Conservation (phyloP, 2,888 invertebrate species). For the Dynastes tityus region DNA sequence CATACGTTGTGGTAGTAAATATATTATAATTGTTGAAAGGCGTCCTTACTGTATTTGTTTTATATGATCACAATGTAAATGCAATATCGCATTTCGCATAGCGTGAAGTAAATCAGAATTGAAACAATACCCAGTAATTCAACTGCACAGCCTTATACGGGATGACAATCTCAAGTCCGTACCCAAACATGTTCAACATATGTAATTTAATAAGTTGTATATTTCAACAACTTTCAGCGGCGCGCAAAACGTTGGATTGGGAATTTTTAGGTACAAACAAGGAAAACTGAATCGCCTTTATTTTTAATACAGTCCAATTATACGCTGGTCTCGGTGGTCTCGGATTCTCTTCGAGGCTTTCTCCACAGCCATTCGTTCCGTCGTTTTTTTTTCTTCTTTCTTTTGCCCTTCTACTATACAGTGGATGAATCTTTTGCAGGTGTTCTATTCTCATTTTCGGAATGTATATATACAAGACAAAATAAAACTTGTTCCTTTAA, state of each 20-base stretch:
- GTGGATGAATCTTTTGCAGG: constrained; percentile 13
- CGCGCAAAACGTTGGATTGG: neutral
- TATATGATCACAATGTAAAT: constrained; percentile 25
- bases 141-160: constrained; percentile 25
- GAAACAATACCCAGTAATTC: constrained; percentile 36
- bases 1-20: neutral
- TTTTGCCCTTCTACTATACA: neutral
- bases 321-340: constrained; percentile 4
- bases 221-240: constrained; percentile 18
- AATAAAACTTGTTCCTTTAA: constrained; percentile 12
- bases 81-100: constrained; percentile 33
- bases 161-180: constrained; percentile 27
- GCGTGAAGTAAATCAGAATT: constrained; percentile 32
- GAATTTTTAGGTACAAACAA: constrained; percentile 28
- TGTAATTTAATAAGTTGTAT: constrained; percentile 39
- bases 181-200: constrained; percentile 38
- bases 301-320: constrained; percentile 31
- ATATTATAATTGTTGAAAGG: constrained; percentile 29
- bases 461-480: neutral
- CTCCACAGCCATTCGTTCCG: neutral
- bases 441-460: neutral
- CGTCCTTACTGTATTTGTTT: constrained; percentile 24
- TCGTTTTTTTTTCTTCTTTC: constrained; percentile 14
- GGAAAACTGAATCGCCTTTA: constrained; percentile 28
- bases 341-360: neutral